Percentiles rank a stretch among this genome's conserved stretches.
Evolutionary conservation across 2,888 invertebrate genomes (phyloP).

Genomic region (Drosophila quinaria): DNA sequence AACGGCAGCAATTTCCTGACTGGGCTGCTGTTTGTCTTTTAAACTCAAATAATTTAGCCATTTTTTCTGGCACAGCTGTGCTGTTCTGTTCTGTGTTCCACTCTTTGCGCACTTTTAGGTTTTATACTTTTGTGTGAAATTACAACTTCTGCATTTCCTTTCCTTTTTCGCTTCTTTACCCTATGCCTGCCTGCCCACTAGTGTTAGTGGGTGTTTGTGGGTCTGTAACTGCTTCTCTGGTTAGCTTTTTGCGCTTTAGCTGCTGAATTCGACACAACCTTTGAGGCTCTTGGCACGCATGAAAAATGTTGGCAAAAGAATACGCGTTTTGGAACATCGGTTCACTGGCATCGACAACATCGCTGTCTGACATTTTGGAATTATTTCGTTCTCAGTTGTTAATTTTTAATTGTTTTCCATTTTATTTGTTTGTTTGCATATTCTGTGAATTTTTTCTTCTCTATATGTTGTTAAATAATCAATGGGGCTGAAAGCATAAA

Average conservation of each 20-base stretch:
- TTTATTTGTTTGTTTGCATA: slow-evolving; percentile 34
- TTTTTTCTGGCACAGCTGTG: slow-evolving; percentile 57
- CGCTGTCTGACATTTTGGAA: slow-evolving; percentile 29
- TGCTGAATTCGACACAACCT: slow-evolving; percentile 50
- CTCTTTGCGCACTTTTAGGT: slow-evolving; percentile 73
- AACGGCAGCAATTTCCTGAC: slow-evolving; percentile 77
- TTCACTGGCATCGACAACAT: slow-evolving; percentile 31
- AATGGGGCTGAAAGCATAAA: background rate
- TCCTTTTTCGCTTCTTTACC: slow-evolving; percentile 54
- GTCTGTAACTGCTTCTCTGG: slow-evolving; percentile 34
- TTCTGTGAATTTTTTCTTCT: slow-evolving; percentile 11
- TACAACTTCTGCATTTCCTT: slow-evolving; percentile 82
- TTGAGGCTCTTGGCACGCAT: slow-evolving; percentile 77
- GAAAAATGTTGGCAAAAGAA: slow-evolving; percentile 72
- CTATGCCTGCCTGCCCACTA: slow-evolving; percentile 7
- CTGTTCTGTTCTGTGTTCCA: slow-evolving; percentile 45
- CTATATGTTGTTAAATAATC: slow-evolving; percentile 1
- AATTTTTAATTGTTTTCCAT: slow-evolving; percentile 65
- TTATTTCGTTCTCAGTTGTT: slow-evolving; percentile 50
- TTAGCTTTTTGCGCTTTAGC: slow-evolving; percentile 53
- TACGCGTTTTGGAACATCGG: slow-evolving; percentile 63
- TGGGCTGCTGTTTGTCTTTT: slow-evolving; percentile 80
- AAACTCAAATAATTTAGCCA: slow-evolving; percentile 78
- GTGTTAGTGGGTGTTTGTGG: slow-evolving; percentile 25
- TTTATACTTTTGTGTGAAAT: slow-evolving; percentile 77